These are phyloP conservation scores for Naja naja DNA, from an alignment of 2,113 vertebrate species.

Conservation along the genomic window DNA sequence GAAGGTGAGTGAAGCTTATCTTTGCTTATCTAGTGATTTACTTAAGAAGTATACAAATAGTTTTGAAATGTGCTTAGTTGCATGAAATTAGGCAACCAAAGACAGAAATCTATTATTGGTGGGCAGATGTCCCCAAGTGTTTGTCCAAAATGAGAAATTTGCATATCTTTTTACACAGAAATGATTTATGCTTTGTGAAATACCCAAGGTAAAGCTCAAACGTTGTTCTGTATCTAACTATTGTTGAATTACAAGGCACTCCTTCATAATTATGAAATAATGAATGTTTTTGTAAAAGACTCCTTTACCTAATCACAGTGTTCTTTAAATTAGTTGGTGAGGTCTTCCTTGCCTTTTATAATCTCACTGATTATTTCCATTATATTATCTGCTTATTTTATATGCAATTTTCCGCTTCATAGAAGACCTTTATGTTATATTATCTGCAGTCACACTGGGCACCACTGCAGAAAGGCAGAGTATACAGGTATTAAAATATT, in stretches of 20 bases:
- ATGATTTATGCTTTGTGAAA: neutral
- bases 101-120: neutral
- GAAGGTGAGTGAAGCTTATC: constrained; percentile 72
- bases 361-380: neutral
- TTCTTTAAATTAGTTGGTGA: no score
- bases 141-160: neutral
- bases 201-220: neutral
- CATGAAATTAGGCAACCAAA: neutral
- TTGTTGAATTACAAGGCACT: neutral
- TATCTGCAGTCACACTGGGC: neutral
- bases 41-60: neutral
- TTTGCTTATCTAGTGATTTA: neutral
- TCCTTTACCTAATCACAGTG: no score
- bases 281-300: neutral
- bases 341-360: neutral
- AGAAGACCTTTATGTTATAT: neutral
- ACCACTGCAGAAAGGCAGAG: neutral
- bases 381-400: neutral
- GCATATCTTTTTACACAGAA: neutral
- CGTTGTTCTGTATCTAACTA: neutral
- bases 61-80: neutral
- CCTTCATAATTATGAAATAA: neutral
- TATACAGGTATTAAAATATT: neutral
- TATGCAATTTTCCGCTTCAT: neutral
- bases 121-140: neutral